Evolutionary conservation across 2,797 vertebrate species (phyloP), one percentile per base, ranked within the genome.

Genomic region (Arnoldichthys spilopterus): DNA sequence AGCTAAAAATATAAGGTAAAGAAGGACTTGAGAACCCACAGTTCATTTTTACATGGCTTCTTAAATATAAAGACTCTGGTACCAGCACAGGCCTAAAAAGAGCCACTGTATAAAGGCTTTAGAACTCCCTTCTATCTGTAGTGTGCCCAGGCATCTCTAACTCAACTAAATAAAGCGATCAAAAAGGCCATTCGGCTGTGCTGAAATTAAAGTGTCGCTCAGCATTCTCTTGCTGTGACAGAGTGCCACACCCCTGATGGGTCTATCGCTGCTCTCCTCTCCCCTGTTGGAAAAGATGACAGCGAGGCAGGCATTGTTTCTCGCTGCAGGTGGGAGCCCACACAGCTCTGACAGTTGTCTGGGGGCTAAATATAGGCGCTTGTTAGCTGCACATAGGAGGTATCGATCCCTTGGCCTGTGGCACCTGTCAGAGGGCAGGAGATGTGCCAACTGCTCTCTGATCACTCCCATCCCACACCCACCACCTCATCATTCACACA

Each of bases 361-460:
- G 66, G 70, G 73, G 83, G 74, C 79, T 85, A 86, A 85, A 85
- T 86, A 87, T 85, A 87, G 79, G 66, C 43, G 68, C 88, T 87
- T 87, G 88, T 89, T 87, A 89, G 83, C 79, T 32, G 53, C 81
- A 76, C 77, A 72, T 78, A 47, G 63, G 51, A 79, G 77, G 56
- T 85, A 88, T 87, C 30, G 85, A 86, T 89, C 79, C 68, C 28
- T 75, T 66, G 28, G 73, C 75, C 80, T 54, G 53, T 81, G 81
- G 61, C 81, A 82, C 56, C 84, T 86, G 87, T 82, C 84, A 85
- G 73, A 71, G 54, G 45, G 7, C 58, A 51, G 32, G 49, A 54
- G 71, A 76, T 45, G 40, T 77, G 61, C 56, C 71, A 80, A 62
- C 62, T 82, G 70, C 69, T 83, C 62, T 77, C 69, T 76, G 78